phyloP scores from a whole-genome alignment of 1,140 invertebrate species.

The Oreohelix idahoensis region DNA sequence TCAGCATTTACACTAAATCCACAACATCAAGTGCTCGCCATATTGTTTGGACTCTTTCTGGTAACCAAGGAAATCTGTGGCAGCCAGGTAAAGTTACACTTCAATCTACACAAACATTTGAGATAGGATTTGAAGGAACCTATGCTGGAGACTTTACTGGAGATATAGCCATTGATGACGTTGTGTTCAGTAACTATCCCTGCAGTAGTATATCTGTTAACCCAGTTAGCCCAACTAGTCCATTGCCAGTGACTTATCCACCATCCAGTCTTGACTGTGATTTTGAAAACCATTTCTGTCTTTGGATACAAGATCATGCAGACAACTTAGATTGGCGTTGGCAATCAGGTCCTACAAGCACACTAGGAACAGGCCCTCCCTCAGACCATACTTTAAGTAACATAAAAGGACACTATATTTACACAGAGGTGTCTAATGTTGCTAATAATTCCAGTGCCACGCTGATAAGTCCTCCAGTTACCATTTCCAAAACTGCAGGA shows the following conservation, averaged over 20 bases:
- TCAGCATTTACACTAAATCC: constrained; percentile 57
- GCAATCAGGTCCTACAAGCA: constrained; percentile 55
- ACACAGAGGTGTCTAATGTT: constrained; percentile 55
- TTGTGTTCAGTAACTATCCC: constrained; percentile 70
- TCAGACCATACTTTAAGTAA: constrained; percentile 61
- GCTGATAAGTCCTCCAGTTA: constrained; percentile 75
- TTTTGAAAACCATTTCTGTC: constrained; percentile 66
- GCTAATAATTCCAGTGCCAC: constrained; percentile 78
- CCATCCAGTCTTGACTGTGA: constrained; percentile 62
- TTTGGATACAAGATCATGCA: constrained; percentile 60
- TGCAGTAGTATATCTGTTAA: constrained; percentile 45
- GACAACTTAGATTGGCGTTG: constrained; percentile 68
- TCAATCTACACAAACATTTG: constrained; percentile 45
- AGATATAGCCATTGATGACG: constrained; percentile 84
- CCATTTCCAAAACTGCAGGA: constrained; percentile 45
- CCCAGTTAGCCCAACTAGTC: constrained; percentile 56
- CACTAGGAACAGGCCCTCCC: constrained; percentile 60
- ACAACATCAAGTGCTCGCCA: constrained; percentile 35
- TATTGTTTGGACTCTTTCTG: constrained; percentile 23
- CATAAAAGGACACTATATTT: constrained; percentile 57
- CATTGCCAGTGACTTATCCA: constrained; percentile 52
- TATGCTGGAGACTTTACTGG: constrained; percentile 79
- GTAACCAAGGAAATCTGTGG: constrained; percentile 58
- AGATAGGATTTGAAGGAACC: constrained; percentile 75
- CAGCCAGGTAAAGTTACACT: constrained; percentile 47